Evolutionary conservation across 2,797 vertebrate species (phyloP), one percentile per base, ranked within the genome.

Genomic region (Sibirionetta formosa): DNA sequence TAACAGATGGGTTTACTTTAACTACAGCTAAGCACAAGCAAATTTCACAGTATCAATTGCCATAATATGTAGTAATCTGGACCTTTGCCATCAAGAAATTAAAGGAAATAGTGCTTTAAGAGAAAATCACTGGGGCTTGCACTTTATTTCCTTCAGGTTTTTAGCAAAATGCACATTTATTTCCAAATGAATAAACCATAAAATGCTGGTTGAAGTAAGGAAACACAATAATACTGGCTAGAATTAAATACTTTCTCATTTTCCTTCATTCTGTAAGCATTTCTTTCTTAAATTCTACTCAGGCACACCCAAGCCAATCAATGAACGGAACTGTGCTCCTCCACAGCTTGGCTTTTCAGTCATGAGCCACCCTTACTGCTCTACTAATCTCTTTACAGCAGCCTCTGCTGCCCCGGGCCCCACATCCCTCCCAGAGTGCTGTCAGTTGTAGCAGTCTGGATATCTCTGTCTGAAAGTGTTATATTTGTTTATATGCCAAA

Each of bases 1-100:
- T 69, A 94, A 83, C 54, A 79, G 63, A 84, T 61, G 40, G 31
- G 31, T 86, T 92, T 78, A 53, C 44, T 82, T 80, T 81, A 91
- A 76, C 54, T 82, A 69, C 36, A 64, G 70, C 23, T 81, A 84
- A 72, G 19, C 63, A 82, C n/a, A 48, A 63, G n/a, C 11, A 77
- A 77, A 82, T 87, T 85, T 92, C 16, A 9, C 46, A 63, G 64
- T 70, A 80, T 27, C 51, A 82, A 48, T 53, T 88, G n/a, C 35
- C 70, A 36, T 54, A 82, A 31, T 56, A 58, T 26, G 15, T 27
- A 63, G 31, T 27, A 70, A 58, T 36, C 58, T 70, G 80, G 54
- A 76, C 26, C 3, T 91, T 81, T 86, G 57, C 46, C 72, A 44
- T 40, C 24, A 65, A 88, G 38, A 11, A 92, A 93, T 94, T 82